These are phyloP conservation scores for Strix uralensis DNA, from an alignment of 2,113 vertebrate genomes.

Conservation along the genomic window DNA sequence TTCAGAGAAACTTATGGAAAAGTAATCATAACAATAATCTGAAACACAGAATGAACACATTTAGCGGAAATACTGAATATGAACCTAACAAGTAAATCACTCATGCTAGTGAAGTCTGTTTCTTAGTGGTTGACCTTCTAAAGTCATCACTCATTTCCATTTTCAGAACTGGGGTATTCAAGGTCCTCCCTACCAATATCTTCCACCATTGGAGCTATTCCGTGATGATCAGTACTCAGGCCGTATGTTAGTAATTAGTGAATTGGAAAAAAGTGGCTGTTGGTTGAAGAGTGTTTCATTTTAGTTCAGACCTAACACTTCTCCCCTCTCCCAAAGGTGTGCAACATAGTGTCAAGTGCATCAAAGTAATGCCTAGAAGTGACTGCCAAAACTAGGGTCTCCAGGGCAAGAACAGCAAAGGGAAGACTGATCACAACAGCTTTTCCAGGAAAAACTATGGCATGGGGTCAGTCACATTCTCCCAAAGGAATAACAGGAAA, in stretches of 20 bases:
- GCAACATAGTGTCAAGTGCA: conserved; percentile 32
- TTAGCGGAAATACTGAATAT: neutral
- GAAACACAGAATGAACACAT: neutral
- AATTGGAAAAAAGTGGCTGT: neutral
- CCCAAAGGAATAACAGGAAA: neutral
- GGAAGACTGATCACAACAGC: neutral
- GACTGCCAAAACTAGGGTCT: neutral
- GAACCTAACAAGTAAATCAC: neutral
- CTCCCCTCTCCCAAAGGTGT: neutral
- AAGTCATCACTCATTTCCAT: neutral
- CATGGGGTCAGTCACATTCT: neutral
- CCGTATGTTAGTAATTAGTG: neutral
- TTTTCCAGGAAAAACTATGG: neutral
- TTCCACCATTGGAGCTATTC: neutral
- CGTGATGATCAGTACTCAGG: neutral
- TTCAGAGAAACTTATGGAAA: neutral
- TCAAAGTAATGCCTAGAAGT: neutral
- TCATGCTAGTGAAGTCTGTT: neutral
- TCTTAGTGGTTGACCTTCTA: neutral
- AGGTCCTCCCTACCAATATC: neutral
- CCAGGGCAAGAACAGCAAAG: neutral
- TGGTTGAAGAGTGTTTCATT: neutral
- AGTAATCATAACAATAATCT: neutral
- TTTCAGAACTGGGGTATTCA: neutral
- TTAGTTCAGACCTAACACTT: neutral